phyloP scores from a whole-genome alignment of 2,888 invertebrate species.

The Callyntrura guangdongensis region DNA sequence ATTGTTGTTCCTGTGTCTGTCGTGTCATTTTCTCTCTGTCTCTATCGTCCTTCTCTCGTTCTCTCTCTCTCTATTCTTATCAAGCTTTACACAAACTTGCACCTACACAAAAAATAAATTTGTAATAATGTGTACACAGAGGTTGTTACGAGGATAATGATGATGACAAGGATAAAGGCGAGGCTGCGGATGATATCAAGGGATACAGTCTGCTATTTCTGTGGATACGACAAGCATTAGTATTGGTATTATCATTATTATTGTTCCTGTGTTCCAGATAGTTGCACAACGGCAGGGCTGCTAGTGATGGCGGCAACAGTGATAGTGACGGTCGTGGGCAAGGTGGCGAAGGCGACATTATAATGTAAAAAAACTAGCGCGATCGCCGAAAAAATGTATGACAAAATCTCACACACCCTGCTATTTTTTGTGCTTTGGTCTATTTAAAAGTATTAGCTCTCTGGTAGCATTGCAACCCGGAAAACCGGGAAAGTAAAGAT shows the following conservation, averaged over 20 bases:
- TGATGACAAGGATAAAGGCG: too few species aligned
- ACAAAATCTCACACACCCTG: too few species aligned
- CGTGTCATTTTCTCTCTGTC: conserved; percentile 23
- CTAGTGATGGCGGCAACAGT: not conserved
- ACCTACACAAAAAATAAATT: conserved; percentile 34
- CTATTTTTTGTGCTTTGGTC: too few species aligned
- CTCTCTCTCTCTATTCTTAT: not conserved
- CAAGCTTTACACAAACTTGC: conserved; percentile 35
- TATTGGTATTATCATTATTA: not conserved
- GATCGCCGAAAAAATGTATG: too few species aligned
- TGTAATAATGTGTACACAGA: not conserved
- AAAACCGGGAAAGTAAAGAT: too few species aligned
- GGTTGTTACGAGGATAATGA: not conserved
- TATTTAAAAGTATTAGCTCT: too few species aligned
- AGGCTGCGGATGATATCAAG: too few species aligned
- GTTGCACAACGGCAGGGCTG: not conserved
- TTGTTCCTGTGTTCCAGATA: not conserved
- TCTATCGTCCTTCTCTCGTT: too few species aligned
- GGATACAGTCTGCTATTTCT: too few species aligned
- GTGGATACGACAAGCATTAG: not conserved
- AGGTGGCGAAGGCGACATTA: not conserved
- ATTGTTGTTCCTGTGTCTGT: conserved; percentile 14
- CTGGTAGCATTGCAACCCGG: not conserved
- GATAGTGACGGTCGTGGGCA: not conserved
- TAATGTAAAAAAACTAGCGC: too few species aligned